A percentile compares a stretch with the other conserved stretches of the same genome.
phyloP scores from a whole-genome alignment of 1,140 invertebrate genomes.

The roundworm (Caenorhabditis elegans) region DNA sequence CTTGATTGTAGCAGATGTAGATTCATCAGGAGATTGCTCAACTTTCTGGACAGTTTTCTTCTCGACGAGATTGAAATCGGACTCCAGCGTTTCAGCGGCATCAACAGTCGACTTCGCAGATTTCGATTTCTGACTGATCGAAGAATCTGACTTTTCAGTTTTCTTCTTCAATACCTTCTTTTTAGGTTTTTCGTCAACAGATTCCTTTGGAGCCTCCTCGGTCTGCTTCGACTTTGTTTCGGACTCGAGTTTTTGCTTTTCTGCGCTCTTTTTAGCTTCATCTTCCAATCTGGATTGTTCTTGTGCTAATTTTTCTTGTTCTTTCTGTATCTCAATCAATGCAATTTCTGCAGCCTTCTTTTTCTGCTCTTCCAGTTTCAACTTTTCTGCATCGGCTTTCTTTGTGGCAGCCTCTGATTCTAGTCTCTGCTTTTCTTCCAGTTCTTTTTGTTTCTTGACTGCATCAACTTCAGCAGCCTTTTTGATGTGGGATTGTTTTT shows the following conservation, averaged over 20 bases:
- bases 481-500: neutral
- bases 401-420: neutral
- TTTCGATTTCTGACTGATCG: neutral
- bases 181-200: neutral
- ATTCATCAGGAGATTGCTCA: neutral
- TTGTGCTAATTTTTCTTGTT: neutral
- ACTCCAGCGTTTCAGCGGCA: neutral
- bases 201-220: neutral
- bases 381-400: no score
- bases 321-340: no score
- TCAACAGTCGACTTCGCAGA: no score
- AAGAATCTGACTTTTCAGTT: neutral
- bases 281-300: neutral
- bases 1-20: neutral
- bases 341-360: neutral
- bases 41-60: neutral
- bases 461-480: neutral
- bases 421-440: constrained; percentile 1
- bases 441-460: neutral
- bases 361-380: neutral
- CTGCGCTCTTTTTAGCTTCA: neutral
- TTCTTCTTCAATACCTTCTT: neutral
- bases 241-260: neutral
- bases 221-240: no score
- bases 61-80: neutral